phyloP scores from a whole-genome alignment of 2,113 vertebrate species.

The Gymnocephalus cernua region DNA sequence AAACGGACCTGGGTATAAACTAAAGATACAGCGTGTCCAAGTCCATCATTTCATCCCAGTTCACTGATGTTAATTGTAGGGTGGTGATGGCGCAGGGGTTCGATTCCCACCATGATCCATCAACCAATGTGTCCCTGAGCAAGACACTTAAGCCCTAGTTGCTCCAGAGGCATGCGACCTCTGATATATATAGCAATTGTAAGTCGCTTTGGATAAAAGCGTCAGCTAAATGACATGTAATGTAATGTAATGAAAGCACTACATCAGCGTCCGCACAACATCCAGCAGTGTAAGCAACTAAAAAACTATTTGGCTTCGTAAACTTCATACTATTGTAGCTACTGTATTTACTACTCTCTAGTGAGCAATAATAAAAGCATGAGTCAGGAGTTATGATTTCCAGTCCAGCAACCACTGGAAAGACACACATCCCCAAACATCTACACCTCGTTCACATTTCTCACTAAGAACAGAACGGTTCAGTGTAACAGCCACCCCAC shows the following conservation, averaged over 20 bases:
- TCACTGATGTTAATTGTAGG: no score
- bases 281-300: neutral
- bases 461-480: constrained; percentile 12
- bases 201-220: no score
- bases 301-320: constrained; percentile 2
- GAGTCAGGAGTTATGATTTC: constrained; percentile 55
- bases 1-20: neutral
- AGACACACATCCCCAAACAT: constrained; percentile 40
- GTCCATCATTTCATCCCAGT: neutral
- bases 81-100: no score
- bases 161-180: no score
- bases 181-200: no score
- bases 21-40: neutral
- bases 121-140: no score
- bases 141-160: no score
- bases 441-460: constrained; percentile 34
- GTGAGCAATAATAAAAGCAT: constrained; percentile 51
- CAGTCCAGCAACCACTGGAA: constrained; percentile 39
- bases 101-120: no score
- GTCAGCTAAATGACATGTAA: no score
- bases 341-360: constrained; percentile 27
- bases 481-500: neutral
- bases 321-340: constrained; percentile 24
- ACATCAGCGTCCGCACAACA: neutral
- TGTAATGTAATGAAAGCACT: no score